Evolutionary conservation across 2,113 vertebrate genomes (phyloP).

Genomic region (Uria lomvia): DNA sequence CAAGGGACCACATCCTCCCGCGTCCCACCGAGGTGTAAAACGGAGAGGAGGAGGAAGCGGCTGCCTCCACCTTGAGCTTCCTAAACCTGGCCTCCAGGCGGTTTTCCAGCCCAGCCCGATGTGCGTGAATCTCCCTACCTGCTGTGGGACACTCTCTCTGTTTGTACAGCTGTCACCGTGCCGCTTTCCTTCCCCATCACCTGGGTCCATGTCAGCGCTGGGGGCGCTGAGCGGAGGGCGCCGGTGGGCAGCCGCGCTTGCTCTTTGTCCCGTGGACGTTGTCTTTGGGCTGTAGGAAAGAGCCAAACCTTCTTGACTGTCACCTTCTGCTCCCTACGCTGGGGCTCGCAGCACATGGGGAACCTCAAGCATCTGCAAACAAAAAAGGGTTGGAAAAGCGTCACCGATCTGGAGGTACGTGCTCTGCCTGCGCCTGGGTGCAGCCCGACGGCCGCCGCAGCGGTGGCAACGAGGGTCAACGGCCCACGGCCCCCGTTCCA

Average conservation of each 20-base stretch:
- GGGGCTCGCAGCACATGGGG: background rate
- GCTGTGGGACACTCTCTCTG: background rate
- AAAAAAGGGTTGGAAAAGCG: background rate
- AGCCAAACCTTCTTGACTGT: background rate
- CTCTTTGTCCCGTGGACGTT: accelerated
- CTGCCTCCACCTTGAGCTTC: background rate
- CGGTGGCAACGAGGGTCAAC: background rate
- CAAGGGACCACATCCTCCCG: background rate
- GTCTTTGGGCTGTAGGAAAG: background rate
- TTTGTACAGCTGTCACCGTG: accelerated
- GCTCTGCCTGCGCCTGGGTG: background rate
- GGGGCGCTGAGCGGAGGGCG: background rate
- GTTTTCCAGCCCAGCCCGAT: background rate
- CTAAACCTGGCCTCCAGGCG: background rate
- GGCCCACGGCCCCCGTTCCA: accelerated
- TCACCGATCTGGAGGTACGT: background rate
- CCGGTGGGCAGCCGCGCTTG: accelerated
- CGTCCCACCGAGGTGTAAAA: background rate
- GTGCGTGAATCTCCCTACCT: background rate
- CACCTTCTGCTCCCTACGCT: background rate
- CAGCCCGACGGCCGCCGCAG: accelerated
- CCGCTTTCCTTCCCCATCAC: background rate
- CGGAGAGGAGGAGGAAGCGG: background rate
- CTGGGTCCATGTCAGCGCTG: background rate
- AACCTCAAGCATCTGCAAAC: background rate